Evolutionary conservation across 2,888 invertebrate genomes (phyloP).

Genomic region (Phyllotreta striolata): DNA sequence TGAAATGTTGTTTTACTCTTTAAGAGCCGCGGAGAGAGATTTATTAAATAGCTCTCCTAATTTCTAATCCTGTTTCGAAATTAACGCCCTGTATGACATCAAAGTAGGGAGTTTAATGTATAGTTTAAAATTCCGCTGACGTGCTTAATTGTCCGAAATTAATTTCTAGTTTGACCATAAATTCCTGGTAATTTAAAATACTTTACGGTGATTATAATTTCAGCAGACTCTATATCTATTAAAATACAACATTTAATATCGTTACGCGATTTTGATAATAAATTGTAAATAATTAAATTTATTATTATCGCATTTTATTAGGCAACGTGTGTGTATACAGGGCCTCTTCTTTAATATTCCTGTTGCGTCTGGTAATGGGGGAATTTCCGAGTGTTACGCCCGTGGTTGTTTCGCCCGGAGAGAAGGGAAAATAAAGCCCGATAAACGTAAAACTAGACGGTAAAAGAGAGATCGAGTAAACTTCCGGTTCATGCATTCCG

Average conservation of each 20-base stretch:
- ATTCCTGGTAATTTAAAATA: conserved; percentile 8
- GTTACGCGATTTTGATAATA: conserved; percentile 8
- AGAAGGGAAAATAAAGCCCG: conserved; percentile 8
- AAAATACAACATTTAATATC: conserved; percentile 6
- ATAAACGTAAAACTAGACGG: conserved; percentile 17
- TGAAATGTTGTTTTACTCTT: conserved; percentile 7
- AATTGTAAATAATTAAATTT: conserved; percentile 10
- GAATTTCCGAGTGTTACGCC: conserved; percentile 1
- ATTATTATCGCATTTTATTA: no score
- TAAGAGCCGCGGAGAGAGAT: no score
- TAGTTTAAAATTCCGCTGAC: conserved; percentile 9
- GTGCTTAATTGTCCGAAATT: conserved; percentile 13
- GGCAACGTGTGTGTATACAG: no score
- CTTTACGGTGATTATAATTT: conserved; percentile 10
- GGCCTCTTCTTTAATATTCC: neutral
- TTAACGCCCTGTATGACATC: no score
- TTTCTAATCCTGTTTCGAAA: no score
- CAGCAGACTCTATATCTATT: neutral
- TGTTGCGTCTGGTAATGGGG: neutral
- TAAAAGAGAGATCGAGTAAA: conserved; percentile 24
- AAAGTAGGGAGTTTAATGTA: neutral
- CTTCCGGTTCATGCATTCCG: conserved; percentile 42
- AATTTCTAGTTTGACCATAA: conserved; percentile 10
- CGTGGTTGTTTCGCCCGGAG: neutral
- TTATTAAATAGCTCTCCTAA: no score